These are phyloP conservation scores for Leucopsar rothschildi DNA, from an alignment of 2,113 vertebrate species.

Conservation along the genomic window DNA sequence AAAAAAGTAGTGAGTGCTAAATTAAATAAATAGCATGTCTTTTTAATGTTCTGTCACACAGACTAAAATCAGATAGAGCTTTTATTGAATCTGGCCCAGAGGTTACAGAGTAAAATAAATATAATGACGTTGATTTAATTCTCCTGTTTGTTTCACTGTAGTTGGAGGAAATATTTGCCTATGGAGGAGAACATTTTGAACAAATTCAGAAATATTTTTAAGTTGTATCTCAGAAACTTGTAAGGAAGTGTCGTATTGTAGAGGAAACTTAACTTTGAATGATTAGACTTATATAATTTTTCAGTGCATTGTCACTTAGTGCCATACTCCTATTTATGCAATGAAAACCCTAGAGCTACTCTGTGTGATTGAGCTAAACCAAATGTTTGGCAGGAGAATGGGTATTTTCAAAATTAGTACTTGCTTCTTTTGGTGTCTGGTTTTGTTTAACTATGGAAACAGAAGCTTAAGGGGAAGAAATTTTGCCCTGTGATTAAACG, in stretches of 20 bases:
- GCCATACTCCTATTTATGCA: background rate
- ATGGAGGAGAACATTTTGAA: background rate
- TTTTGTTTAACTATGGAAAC: conserved; percentile 51
- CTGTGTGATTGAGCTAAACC: background rate
- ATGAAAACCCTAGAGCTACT: background rate
- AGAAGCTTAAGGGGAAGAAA: background rate
- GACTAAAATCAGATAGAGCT: conserved; percentile 27
- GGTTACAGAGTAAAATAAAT: conserved; percentile 40
- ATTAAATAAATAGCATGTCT: conserved; percentile 49
- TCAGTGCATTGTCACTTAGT: conserved; percentile 1
- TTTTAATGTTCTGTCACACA: conserved; percentile 48
- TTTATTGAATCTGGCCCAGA: conserved; percentile 41
- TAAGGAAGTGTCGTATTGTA: background rate
- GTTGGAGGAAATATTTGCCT: conserved; percentile 3
- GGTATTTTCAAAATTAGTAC: conserved; percentile 35
- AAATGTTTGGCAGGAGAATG: conserved; percentile 35
- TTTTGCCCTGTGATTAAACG: conserved; percentile 18
- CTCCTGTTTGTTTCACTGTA: conserved; percentile 4
- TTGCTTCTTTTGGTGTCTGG: background rate
- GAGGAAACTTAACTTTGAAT: background rate
- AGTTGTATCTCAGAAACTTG: background rate
- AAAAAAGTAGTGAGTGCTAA: conserved; percentile 53
- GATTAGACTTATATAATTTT: background rate
- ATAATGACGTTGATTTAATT: conserved; percentile 28
- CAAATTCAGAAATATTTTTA: background rate